Conservation (phyloP, 2,113 vertebrate species). For the Narcine bancroftii region DNA sequence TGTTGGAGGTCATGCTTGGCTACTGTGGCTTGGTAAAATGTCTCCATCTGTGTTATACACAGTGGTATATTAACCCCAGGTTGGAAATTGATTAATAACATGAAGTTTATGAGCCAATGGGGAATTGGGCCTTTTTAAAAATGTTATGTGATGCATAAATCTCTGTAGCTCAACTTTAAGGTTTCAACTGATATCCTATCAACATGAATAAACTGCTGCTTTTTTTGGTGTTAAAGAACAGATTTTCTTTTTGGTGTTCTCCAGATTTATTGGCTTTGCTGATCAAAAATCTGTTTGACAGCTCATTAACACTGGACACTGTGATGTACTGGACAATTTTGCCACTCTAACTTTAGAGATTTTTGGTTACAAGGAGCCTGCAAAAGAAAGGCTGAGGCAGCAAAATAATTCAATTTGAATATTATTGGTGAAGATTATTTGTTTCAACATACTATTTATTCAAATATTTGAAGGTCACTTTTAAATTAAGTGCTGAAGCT, state of each 20-base stretch:
- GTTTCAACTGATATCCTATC: neutral
- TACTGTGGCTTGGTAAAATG: neutral
- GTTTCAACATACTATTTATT: neutral
- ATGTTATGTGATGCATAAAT: constrained; percentile 9
- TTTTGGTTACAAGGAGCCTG: neutral
- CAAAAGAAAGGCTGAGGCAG: neutral
- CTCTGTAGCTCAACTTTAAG: neutral
- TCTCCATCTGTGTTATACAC: neutral
- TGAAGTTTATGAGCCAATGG: neutral
- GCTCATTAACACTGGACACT: neutral
- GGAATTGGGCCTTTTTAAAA: neutral
- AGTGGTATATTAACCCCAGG: neutral
- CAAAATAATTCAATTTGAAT: neutral
- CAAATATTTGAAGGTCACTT: neutral
- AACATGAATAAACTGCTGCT: neutral
- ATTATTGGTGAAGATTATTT: neutral
- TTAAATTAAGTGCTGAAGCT: neutral
- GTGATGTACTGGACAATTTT: neutral
- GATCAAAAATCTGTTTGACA: neutral
- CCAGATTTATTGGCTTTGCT: neutral
- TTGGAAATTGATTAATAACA: constrained; percentile 14
- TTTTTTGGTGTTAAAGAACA: neutral
- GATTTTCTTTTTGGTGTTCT: neutral
- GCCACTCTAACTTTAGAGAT: neutral
- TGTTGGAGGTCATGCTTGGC: constrained; percentile 20